Evolutionary conservation across 2,888 invertebrate genomes (phyloP).

Genomic region (Tenthredo scrophulariae): DNA sequence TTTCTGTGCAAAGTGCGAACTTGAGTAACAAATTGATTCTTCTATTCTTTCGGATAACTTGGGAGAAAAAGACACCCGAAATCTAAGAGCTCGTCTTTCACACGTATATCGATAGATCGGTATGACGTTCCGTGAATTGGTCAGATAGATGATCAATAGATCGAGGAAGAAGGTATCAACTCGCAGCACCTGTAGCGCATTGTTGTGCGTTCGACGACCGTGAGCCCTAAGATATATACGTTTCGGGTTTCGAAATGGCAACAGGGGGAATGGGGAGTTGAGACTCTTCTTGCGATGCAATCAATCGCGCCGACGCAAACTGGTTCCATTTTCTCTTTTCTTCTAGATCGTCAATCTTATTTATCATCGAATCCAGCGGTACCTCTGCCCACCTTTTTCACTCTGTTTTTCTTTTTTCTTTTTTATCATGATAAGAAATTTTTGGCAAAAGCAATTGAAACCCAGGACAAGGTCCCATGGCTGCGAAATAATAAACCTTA

Average conservation of each 20-base stretch:
- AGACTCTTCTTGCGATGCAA: slow-evolving; percentile 71
- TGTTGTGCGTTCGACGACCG: slow-evolving; percentile 64
- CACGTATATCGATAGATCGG: neutral
- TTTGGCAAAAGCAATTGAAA: neutral
- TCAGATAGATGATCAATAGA: neutral
- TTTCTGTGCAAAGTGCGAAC: no score
- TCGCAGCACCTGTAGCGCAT: slow-evolving; percentile 72
- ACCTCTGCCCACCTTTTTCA: neutral
- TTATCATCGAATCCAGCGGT: slow-evolving; percentile 32
- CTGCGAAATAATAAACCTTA: neutral
- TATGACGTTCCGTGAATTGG: neutral
- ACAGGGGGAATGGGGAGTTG: neutral
- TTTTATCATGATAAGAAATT: slow-evolving; percentile 1
- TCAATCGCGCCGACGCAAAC: slow-evolving; percentile 72
- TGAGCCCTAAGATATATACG: slow-evolving; percentile 16
- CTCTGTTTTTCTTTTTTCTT: neutral
- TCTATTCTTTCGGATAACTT: neutral
- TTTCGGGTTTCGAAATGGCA: slow-evolving; percentile 27
- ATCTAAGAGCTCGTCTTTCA: neutral
- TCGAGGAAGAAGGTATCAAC: slow-evolving; percentile 58
- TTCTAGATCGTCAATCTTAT: slow-evolving; percentile 37
- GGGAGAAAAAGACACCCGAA: neutral
- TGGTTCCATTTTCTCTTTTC: slow-evolving; percentile 51
- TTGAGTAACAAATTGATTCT: neutral
- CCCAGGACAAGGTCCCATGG: neutral